Conservation (phyloP, 2,797 vertebrate genomes). For the Enteromius fasciolatus region DNA sequence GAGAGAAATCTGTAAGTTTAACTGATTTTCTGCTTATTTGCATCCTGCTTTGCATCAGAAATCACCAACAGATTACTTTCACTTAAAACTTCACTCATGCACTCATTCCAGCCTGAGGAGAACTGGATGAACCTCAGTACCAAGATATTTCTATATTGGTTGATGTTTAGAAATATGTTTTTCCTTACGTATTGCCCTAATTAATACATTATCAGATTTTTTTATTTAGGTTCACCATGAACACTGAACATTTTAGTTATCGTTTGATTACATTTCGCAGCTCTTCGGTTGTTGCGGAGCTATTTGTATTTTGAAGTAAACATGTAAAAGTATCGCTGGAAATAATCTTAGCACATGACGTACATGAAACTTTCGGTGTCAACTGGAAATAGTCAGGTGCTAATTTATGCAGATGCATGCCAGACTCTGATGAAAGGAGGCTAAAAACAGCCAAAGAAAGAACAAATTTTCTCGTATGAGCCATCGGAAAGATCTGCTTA, state of each 20-base stretch:
- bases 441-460: neutral
- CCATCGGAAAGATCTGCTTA: slow-evolving; percentile 22
- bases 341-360: neutral
- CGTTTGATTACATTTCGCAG: neutral
- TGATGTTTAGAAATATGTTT: neutral
- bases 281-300: neutral
- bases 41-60: slow-evolving; percentile 65
- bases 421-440: neutral
- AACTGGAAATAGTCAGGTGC: slow-evolving; percentile 8
- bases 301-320: neutral
- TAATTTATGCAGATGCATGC: slow-evolving; percentile 1
- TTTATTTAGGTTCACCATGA: no score
- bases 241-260: no score
- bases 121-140: neutral
- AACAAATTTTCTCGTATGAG: slow-evolving; percentile 7
- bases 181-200: neutral
- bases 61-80: slow-evolving; percentile 20
- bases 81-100: neutral
- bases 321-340: neutral
- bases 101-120: neutral
- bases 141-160: neutral
- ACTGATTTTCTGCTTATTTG: slow-evolving; percentile 57
- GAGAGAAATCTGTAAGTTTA: neutral
- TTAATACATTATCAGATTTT: no score
- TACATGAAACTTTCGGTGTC: neutral